A percentile compares a stretch with the other conserved stretches of the same genome.
phyloP scores from a whole-genome alignment of 2,797 vertebrate species.

The Epinephelus coioides region DNA sequence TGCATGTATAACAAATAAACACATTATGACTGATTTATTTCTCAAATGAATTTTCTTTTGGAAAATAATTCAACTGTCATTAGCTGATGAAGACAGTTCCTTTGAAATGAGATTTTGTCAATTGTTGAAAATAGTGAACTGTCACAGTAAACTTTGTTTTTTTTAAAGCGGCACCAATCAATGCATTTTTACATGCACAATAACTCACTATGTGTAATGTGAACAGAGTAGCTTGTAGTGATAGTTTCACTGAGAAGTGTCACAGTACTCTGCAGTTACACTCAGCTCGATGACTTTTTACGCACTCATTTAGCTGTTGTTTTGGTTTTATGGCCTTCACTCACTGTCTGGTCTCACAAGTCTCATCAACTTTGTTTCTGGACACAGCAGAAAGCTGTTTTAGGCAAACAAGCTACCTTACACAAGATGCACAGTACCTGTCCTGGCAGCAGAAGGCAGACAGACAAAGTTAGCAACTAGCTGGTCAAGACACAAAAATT shows the following conservation, averaged over 20 bases:
- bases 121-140: conserved; percentile 4
- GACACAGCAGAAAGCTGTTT: neutral
- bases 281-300: neutral
- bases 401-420: neutral
- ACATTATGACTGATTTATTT: neutral
- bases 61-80: conserved; percentile 34
- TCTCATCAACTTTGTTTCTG: neutral
- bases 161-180: conserved; percentile 13
- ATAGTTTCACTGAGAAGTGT: neutral
- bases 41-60: conserved; percentile 18
- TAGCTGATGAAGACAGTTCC: conserved; percentile 30
- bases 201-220: neutral
- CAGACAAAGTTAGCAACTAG: neutral
- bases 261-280: neutral
- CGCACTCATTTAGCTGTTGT: neutral
- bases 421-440: neutral
- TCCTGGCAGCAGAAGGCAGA: neutral
- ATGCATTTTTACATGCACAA: no score
- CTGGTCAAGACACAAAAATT: neutral
- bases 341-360: neutral
- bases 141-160: neutral
- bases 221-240: neutral
- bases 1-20: conserved; percentile 23
- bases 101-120: conserved; percentile 6
- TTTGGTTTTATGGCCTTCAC: neutral